Evolutionary conservation across 2,888 invertebrate species (phyloP), one percentile per base, ranked within the genome.

Genomic region (Ormyrus labotus): DNA sequence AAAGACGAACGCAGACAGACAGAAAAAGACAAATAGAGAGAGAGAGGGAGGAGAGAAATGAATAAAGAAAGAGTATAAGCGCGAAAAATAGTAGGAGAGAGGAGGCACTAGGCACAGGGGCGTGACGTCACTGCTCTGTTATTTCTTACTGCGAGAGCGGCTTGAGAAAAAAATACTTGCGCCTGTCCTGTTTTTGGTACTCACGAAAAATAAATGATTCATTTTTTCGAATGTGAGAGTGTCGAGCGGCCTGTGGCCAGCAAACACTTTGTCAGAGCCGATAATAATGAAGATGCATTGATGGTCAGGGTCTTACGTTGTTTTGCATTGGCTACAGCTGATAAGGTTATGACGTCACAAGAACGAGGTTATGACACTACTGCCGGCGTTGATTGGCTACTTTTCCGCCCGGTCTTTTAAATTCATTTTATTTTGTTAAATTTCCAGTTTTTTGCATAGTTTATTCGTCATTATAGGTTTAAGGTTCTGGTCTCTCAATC

Each of bases 301-400:
- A 3, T 65, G 48, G 50, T 7, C 55, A 55, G n/a, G 13, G 55
- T n/a, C 58, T 9, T 60, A n/a, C 5, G n/a, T 8, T 60, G 47
- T 3, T 7, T n/a, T 70, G 57, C 58, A 48, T n/a, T 64, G 11
- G 48, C 19, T 50, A 11, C 77, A 74, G 76, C 74, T 78, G 81
- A 78, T 81, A 71, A 75, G 53, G 34, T 58, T 64, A 51, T 81
- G 69, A 78, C 74, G 81, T 81, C 75, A 78, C 10, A 9, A 10
- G 13, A 55, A 68, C 63, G 55, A 78, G 71, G 78, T 81, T 78
- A 75, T 67, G 61, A 69, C 57, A 69, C 34, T 8, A 6, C 8
- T 19, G 45, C n/a, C 13, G n/a, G 11, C 55, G 11, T 8, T 67
- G 53, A 71, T 65, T 67, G 71, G 61, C 34, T 57, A 11, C 19